Base-by-base conservation (phyloP, 35 echinoderm and acorn worm genomes). In the Lytechinus variegatus region DNA sequence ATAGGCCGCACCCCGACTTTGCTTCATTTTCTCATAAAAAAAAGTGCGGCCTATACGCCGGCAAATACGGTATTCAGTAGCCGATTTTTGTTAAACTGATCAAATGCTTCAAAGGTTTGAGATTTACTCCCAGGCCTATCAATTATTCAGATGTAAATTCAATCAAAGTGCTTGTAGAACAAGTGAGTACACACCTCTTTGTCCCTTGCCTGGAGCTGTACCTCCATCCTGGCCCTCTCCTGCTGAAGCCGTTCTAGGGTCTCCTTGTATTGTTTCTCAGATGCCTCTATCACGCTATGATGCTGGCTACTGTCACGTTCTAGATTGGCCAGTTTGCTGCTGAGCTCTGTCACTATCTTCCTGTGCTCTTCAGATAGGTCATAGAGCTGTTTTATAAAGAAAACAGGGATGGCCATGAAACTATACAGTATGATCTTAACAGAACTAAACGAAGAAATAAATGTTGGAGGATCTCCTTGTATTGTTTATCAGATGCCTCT, bases 171-270 rank as follows among this genome's bases (percentile, higher is more conserved):
- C 2, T 44, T 44, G 33, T 44, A 44, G 33, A 44, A 1, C 33
- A 44, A 44, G 33, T 44, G 66, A 24, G 21, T 24, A 79, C 66
- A 28, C 95, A 98, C 98, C 96, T 98, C 92, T 91, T 99, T 99
- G 95, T 99, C 98, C 88, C 97, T 96, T 9, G 94, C 94, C 89
- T 98, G 97, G 10, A 99, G 96, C 93, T 98, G 98, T 10, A 99
- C 97, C 58, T 99, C 98, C 87, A 99, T 94, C 91, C 94, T 97
- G 14, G 98, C 98, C 54, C 97, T 98, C 55, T 99, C 98, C 94
- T 99, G 96, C 79, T 99, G 98, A 55, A 99, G 95, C 86, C 96
- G 94, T 56, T 99, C 98, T 14, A 99, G 94, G 9, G 96, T 97
- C 56, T 99, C 98, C 61, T 98, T 96, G 55, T 97, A 96, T 79